Conservation (phyloP, 2,113 vertebrate species). For the Lethenteron reissneri region DNA sequence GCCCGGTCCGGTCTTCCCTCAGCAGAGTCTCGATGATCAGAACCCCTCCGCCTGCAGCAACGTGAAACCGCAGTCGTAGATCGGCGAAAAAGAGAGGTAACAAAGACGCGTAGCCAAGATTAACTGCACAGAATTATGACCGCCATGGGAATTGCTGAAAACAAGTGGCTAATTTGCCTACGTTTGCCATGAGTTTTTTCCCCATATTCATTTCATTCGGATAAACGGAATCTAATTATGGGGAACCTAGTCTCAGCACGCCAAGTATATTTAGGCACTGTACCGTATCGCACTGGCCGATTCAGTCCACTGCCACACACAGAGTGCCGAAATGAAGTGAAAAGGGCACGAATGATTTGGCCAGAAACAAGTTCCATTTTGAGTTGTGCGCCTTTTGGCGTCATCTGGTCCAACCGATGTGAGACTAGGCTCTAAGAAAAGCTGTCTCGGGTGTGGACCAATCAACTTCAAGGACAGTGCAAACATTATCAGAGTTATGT, state of each 20-base stretch:
- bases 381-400: too few species aligned
- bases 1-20: conserved; percentile 34
- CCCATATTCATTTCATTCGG: neutral
- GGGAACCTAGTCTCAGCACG: neutral
- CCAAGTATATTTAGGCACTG: too few species aligned
- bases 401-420: too few species aligned
- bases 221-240: neutral
- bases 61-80: neutral
- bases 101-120: neutral
- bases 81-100: neutral
- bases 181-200: too few species aligned
- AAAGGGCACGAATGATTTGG: neutral
- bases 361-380: neutral
- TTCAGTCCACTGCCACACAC: neutral
- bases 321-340: too few species aligned
- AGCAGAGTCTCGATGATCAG: conserved; percentile 42
- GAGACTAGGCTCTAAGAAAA: too few species aligned
- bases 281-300: too few species aligned
- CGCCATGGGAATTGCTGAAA: neutral
- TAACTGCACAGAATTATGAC: neutral
- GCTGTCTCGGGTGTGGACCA: too few species aligned
- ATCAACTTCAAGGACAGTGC: too few species aligned
- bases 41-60: conserved; percentile 30
- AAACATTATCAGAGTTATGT: too few species aligned
- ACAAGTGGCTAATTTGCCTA: too few species aligned